Conservation (phyloP, 2,888 invertebrate species). For the Apocheima hispidaria region DNA sequence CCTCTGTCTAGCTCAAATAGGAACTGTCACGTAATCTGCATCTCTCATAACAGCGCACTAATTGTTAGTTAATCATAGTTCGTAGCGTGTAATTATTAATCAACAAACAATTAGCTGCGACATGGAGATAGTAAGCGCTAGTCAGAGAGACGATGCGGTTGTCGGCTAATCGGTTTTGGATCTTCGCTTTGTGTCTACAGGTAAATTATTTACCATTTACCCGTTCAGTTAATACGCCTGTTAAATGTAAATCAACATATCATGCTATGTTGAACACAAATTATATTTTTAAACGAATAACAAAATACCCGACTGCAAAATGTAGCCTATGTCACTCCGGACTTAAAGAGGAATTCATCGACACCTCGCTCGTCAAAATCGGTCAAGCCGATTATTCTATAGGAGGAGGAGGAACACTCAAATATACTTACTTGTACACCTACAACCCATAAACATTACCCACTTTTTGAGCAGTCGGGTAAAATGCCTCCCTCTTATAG, state of each 20-base stretch:
- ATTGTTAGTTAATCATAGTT: constrained; percentile 7
- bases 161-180: background rate
- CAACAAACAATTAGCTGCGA: constrained; percentile 4
- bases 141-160: constrained; percentile 5
- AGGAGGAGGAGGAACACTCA: too few species aligned
- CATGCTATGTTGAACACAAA: too few species aligned
- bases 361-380: too few species aligned
- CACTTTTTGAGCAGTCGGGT: too few species aligned
- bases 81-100: constrained; percentile 12
- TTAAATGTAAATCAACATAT: constrained; percentile 1
- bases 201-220: constrained; percentile 8
- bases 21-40: background rate
- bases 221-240: background rate
- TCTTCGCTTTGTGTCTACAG: constrained; percentile 12
- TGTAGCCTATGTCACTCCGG: too few species aligned
- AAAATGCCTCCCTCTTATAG: too few species aligned
- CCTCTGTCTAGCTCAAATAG: background rate
- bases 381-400: too few species aligned
- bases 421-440: too few species aligned
- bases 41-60: background rate
- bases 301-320: too few species aligned
- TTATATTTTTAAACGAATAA: too few species aligned
- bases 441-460: too few species aligned
- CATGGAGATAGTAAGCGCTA: background rate
- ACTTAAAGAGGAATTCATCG: too few species aligned